Evolutionary conservation across 2,888 invertebrate species (phyloP).

Genomic region (Parnassius apollo): DNA sequence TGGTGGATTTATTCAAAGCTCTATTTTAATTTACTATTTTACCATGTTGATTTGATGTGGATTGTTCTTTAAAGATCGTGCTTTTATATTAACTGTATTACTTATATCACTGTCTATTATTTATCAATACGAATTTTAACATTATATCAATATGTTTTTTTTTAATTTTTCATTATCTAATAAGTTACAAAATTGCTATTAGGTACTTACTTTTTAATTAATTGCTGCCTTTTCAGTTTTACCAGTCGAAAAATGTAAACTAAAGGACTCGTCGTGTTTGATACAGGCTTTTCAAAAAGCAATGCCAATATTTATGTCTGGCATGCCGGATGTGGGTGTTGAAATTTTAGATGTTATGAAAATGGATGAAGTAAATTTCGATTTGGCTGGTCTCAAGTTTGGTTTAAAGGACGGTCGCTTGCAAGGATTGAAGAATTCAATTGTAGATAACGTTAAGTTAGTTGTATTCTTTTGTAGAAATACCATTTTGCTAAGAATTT

Average conservation of each 20-base stretch:
- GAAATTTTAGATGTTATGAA: conserved; percentile 54
- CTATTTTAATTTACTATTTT: too few relatives aligned
- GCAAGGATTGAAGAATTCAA: conserved; percentile 28
- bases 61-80: too few relatives aligned
- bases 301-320: conserved; percentile 38
- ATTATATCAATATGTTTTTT: neutral
- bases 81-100: too few relatives aligned
- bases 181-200: too few relatives aligned
- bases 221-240: conserved; percentile 8
- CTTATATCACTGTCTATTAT: too few relatives aligned
- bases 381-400: conserved; percentile 57
- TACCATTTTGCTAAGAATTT: too few relatives aligned
- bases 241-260: conserved; percentile 30
- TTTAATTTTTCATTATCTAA: neutral
- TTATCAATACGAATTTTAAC: too few relatives aligned
- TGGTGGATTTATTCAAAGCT: too few relatives aligned
- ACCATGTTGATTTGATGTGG: too few relatives aligned
- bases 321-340: conserved; percentile 50
- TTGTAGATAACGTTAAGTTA: conserved; percentile 30
- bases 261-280: conserved; percentile 30
- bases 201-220: too few relatives aligned
- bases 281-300: conserved; percentile 29
- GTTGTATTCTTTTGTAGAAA: neutral
- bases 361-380: conserved; percentile 48
- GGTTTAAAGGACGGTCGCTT: conserved; percentile 41